Base-by-base conservation (phyloP, 2,888 invertebrate species). In the Hydrotaea diabolus region DNA sequence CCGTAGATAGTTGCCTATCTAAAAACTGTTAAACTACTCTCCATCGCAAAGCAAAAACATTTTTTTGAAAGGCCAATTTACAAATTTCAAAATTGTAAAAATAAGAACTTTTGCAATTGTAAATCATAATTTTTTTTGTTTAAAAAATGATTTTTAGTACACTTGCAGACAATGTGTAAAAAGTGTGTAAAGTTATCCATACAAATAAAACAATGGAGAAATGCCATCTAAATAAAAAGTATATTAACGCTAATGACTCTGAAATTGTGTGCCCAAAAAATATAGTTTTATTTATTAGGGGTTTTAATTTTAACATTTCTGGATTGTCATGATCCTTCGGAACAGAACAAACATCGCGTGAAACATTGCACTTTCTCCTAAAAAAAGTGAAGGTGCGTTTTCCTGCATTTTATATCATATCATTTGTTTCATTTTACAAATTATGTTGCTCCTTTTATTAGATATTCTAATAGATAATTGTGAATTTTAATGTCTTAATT, bases 101-200 rank as follows among this genome's bases (percentile, higher is more conserved):
- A 2, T 31, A 62, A 62, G 69, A 49, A 13, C 59, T 64, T 85
- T 85, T 77, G 76, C 85, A 85, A 85, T 82, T 79, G 36, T 69
- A 46, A 71, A 69, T 80, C 71, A 62, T 59, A 43, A 39, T 55
- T 73, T 59, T n/a, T n/a, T 76, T 83, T 80, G 77, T 80, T 77
- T 80, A 53, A 80, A 76, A 82, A 78, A 73, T 62, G 19, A 69
- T 79, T 77, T 72, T 21, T 85, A 83, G 71, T 93, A 93, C 93
- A 94, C 94, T 92, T 92, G 92, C 92, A 92, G 92, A 92, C 92
- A 92, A 92, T 92, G 92, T 92, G 92, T 92, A 92, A 92, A 92
- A 90, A 89, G 89, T 89, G 87, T 87, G 80, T 89, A 88, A 86
- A 83, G 79, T 79, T 81, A 80, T 79, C 23, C 64, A 74, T 73